These are phyloP conservation scores for Homarus gammarus DNA, from an alignment of 2,888 invertebrate genomes.

Conservation along the genomic window DNA sequence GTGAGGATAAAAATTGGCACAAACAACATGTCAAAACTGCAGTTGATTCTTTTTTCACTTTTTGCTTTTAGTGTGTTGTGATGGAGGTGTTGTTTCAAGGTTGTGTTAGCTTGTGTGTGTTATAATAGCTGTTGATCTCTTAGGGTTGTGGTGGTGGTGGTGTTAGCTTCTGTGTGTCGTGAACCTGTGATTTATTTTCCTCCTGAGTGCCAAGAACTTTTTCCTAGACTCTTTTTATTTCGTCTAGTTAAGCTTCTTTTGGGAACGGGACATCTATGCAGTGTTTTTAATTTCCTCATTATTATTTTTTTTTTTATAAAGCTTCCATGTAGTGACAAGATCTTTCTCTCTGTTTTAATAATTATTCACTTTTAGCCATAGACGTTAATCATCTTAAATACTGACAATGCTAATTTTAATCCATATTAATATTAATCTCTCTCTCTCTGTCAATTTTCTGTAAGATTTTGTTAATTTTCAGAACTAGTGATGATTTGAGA, in stretches of 20 bases:
- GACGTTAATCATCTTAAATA: not conserved
- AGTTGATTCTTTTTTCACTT: no score
- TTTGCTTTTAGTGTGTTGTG: no score
- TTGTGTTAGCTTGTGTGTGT: no score
- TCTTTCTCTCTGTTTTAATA: not conserved
- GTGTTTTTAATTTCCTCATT: not conserved
- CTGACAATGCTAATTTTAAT: not conserved
- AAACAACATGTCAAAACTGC: no score
- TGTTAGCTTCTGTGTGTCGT: no score
- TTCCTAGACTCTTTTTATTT: constrained; percentile 24
- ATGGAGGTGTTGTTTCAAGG: no score
- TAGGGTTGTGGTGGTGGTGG: no score
- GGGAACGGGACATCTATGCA: not conserved
- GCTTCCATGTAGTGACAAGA: not conserved
- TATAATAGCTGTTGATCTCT: no score
- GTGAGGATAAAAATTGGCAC: no score
- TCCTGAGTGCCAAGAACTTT: not conserved
- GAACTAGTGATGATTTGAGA: not conserved
- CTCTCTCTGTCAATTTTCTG: not conserved
- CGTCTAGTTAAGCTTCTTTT: not conserved
- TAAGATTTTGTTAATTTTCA: not conserved
- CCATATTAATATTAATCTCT: not conserved
- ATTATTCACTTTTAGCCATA: not conserved
- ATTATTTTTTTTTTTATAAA: constrained; percentile 12
- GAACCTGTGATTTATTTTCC: no score